Percentiles rank a stretch among this genome's conserved stretches.
Evolutionary conservation across 2,797 vertebrate genomes (phyloP).

Genomic region (Labeo calbasu): DNA sequence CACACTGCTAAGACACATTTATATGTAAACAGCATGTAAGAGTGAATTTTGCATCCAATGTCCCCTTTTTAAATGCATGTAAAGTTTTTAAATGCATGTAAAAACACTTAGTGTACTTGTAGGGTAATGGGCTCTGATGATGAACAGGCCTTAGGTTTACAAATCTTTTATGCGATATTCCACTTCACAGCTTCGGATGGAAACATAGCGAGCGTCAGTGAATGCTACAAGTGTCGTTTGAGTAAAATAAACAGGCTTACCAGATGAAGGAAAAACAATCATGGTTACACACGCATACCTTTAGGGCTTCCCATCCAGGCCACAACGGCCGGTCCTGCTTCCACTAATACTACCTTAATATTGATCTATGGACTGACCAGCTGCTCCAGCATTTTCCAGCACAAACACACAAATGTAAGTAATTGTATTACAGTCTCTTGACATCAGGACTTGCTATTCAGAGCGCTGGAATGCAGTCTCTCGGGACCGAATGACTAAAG

Average conservation of each 20-base stretch:
- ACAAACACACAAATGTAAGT: constrained; percentile 28
- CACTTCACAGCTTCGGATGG: background rate
- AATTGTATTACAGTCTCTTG: constrained; percentile 34
- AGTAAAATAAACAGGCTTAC: background rate
- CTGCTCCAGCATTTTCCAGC: constrained; percentile 24
- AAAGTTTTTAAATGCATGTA: background rate
- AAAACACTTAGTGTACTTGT: background rate
- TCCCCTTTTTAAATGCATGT: no score
- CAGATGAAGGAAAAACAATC: constrained; percentile 31
- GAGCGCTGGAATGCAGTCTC: constrained; percentile 36
- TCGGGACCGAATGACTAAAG: constrained; percentile 28
- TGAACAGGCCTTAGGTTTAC: background rate
- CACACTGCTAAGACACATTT: no score
- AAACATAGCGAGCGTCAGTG: background rate
- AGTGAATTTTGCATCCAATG: no score
- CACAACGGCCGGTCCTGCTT: constrained; percentile 2
- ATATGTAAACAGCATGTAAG: no score
- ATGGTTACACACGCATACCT: background rate
- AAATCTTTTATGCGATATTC: no score
- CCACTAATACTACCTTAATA: constrained; percentile 10
- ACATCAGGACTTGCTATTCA: constrained; percentile 42
- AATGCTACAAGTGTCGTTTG: background rate
- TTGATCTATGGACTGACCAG: constrained; percentile 17
- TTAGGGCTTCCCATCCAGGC: constrained; percentile 12
- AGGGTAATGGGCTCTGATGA: background rate